Base-by-base conservation (phyloP, 2,797 vertebrate genomes). In the Sebastolobus alascanus region DNA sequence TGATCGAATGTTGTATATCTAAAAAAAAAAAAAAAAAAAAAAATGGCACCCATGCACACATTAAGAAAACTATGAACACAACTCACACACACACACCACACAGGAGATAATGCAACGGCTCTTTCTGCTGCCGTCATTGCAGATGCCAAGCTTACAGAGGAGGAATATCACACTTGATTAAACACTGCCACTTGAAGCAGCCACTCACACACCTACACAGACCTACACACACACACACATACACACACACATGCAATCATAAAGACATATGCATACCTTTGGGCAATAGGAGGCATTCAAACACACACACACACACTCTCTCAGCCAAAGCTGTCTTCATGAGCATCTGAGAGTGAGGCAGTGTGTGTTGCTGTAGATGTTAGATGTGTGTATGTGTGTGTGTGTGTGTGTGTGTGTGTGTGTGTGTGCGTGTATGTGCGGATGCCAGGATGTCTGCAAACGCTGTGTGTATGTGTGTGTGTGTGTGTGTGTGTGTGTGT, bases 131-230 rank as follows among this genome's bases (percentile, higher is more conserved):
- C 84, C 83, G 84, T 75, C 75, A 71, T 71, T 84, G 66, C 80
- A 85, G 83, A 84, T 84, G 81, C 83, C 66, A 87, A 84, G 87
- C 89, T 84, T 70, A 74, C 69, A 86, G 69, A 80, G 81, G 77
- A 91, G 84, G 86, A 89, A 91, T 80, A 88, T 82, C 89, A 87
- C 88, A 89, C 84, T 91, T 90, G 88, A 92, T 91, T 90, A 92
- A 87, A 88, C 80, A 81, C 79, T 83, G 78, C 75, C 82, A 91
- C 88, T 90, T 85, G 67, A 91, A 88, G 87, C 83, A 84, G 75
- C 64, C 86, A 64, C 79, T 86, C 68, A 73, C 83, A 92, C 88
- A 92, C 90, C 83, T 87, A 89, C 90, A 79, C 77, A 91, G 31
- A 84, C 86, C 71, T 40, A 80, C 87, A 77, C 75, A 59, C 37